Conservation (phyloP, 2,888 invertebrate genomes). For the Siphonodentalium dalli region DNA sequence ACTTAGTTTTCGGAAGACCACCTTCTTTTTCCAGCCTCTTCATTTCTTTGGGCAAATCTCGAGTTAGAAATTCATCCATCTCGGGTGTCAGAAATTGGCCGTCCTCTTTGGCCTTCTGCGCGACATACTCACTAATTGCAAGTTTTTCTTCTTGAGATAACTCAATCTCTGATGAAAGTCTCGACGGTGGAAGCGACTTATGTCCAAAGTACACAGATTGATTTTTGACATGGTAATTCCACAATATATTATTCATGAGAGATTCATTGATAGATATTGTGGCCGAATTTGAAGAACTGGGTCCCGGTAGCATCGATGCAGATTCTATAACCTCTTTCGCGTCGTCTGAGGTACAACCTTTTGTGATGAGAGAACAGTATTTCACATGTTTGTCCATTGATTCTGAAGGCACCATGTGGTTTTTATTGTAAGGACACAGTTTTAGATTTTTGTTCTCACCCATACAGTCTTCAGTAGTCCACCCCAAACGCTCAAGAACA, state of each 20-base stretch:
- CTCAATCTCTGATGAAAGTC: conserved; percentile 43
- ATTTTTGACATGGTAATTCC: conserved; percentile 39
- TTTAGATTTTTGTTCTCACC: conserved; percentile 32
- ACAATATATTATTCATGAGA: conserved; percentile 38
- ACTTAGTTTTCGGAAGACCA: conserved; percentile 29
- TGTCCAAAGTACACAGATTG: conserved; percentile 46
- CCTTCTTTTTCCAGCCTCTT: conserved; percentile 37
- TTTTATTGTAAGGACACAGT: conserved; percentile 35
- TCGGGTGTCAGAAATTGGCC: conserved; percentile 42
- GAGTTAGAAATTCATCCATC: conserved; percentile 49
- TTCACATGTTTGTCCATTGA: conserved; percentile 38
- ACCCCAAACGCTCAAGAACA: too few relatives aligned
- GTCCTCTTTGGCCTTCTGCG: conserved; percentile 41
- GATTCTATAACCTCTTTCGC: too few relatives aligned
- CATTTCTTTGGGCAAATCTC: conserved; percentile 37
- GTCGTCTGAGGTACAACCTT: conserved; percentile 42
- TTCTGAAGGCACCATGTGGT: conserved; percentile 36
- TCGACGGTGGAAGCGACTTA: conserved; percentile 45
- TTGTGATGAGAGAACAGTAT: conserved; percentile 33
- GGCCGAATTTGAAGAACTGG: not conserved
- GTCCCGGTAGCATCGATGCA: too few relatives aligned
- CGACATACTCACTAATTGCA: conserved; percentile 54
- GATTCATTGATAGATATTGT: not conserved
- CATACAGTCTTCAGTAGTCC: too few relatives aligned
- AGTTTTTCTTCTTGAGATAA: conserved; percentile 52